These are phyloP conservation scores for Melipona bicolor DNA, from an alignment of 2,888 invertebrate genomes.

Conservation along the genomic window DNA sequence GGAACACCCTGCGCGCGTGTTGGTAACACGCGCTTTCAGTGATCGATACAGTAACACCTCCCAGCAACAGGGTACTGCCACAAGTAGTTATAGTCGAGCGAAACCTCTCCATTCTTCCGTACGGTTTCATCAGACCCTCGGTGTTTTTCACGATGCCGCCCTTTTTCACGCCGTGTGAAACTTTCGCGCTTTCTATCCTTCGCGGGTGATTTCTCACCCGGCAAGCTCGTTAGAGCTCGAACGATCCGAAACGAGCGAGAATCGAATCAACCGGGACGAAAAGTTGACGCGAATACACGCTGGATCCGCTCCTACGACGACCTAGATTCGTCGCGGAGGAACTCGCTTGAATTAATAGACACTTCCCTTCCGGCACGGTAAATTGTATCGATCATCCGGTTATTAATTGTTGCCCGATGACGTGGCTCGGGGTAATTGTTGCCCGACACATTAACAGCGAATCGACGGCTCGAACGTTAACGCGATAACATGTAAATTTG, in stretches of 20 bases:
- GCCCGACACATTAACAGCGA: constrained; percentile 6
- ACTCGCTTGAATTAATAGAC: constrained; percentile 14
- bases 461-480: constrained; percentile 7
- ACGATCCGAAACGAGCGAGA: not conserved
- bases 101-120: constrained; percentile 61
- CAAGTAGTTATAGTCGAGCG: constrained; percentile 70
- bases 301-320: constrained; percentile 10
- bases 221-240: not conserved
- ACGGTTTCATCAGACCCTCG: constrained; percentile 44
- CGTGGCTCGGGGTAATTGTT: constrained; percentile 8
- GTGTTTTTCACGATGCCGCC: constrained; percentile 16
- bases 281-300: constrained; percentile 12
- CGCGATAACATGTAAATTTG: constrained; percentile 6
- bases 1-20: constrained; percentile 58
- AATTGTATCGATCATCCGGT: constrained; percentile 28
- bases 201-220: not conserved
- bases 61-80: constrained; percentile 79
- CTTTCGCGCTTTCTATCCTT: not conserved
- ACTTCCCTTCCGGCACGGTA: constrained; percentile 7
- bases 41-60: constrained; percentile 82
- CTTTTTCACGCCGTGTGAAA: not conserved
- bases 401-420: constrained; percentile 30
- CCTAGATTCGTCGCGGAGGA: constrained; percentile 30
- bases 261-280: not conserved
- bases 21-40: constrained; percentile 73